phyloP scores from a whole-genome alignment of 2,888 invertebrate genomes.

The Leptinotarsa peninsularis region DNA sequence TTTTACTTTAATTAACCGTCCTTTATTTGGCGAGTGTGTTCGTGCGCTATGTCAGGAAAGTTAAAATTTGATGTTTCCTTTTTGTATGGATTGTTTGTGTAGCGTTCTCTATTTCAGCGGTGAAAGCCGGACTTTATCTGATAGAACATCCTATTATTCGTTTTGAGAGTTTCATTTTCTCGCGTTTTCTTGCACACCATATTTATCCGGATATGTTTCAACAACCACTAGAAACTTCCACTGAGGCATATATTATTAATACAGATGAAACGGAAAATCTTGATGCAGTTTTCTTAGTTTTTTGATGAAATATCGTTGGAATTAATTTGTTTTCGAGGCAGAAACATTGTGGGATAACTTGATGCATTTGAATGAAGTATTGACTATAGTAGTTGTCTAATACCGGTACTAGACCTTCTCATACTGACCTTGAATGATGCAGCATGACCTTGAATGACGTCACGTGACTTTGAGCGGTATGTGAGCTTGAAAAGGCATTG shows the following conservation, averaged over 20 bases:
- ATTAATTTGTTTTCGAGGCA: too few species aligned
- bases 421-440: too few species aligned
- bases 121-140: not conserved
- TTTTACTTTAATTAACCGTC: not conserved
- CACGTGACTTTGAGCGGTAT: too few species aligned
- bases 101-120: slow-evolving; percentile 9
- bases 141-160: slow-evolving; percentile 5
- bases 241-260: not conserved
- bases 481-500: too few species aligned
- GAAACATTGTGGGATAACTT: too few species aligned
- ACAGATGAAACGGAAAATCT: not conserved
- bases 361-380: too few species aligned
- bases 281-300: not conserved
- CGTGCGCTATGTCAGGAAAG: not conserved
- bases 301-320: too few species aligned
- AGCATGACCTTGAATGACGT: too few species aligned
- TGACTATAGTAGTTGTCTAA: too few species aligned
- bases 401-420: too few species aligned
- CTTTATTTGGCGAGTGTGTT: not conserved
- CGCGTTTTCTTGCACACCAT: not conserved
- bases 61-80: not conserved
- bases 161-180: slow-evolving; percentile 8
- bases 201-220: not conserved
- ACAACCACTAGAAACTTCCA: not conserved
- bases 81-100: slow-evolving; percentile 5